These are phyloP conservation scores for Dasyprocta punctata DNA, from an alignment of 2,113 vertebrate genomes.

Conservation along the genomic window DNA sequence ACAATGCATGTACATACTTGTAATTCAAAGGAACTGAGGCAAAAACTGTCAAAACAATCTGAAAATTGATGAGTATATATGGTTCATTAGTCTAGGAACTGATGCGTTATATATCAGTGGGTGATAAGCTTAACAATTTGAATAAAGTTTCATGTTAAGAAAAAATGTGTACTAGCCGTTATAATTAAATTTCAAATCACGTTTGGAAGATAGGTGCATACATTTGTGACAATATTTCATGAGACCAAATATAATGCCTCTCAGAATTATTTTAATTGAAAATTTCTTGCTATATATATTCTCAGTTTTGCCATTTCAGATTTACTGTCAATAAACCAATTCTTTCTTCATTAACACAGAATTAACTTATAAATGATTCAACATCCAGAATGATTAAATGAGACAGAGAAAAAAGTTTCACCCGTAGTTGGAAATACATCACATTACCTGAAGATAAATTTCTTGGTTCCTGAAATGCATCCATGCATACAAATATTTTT, in stretches of 20 bases:
- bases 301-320: slow-evolving; percentile 50
- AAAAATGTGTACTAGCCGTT: slow-evolving; percentile 64
- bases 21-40: slow-evolving; percentile 85
- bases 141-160: slow-evolving; percentile 78
- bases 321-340: slow-evolving; percentile 37
- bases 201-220: slow-evolving; percentile 40
- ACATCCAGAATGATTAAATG: slow-evolving; percentile 20
- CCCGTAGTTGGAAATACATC: slow-evolving; percentile 6
- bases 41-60: slow-evolving; percentile 87
- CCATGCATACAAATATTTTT: neutral
- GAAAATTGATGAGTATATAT: slow-evolving; percentile 81
- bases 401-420: neutral
- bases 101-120: slow-evolving; percentile 81
- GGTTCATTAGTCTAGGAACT: slow-evolving; percentile 85
- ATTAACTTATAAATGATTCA: slow-evolving; percentile 63
- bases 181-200: slow-evolving; percentile 79
- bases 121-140: slow-evolving; percentile 85
- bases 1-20: slow-evolving; percentile 75
- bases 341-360: slow-evolving; percentile 57
- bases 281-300: slow-evolving; percentile 62
- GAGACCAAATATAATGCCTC: neutral
- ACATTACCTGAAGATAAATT: slow-evolving; percentile 2
- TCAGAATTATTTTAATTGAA: slow-evolving; percentile 64
- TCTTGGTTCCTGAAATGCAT: neutral
- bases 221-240: slow-evolving; percentile 73